These are phyloP conservation scores for Jordanella pulchra DNA, from an alignment of 2,797 vertebrate species.

Conservation along the genomic window DNA sequence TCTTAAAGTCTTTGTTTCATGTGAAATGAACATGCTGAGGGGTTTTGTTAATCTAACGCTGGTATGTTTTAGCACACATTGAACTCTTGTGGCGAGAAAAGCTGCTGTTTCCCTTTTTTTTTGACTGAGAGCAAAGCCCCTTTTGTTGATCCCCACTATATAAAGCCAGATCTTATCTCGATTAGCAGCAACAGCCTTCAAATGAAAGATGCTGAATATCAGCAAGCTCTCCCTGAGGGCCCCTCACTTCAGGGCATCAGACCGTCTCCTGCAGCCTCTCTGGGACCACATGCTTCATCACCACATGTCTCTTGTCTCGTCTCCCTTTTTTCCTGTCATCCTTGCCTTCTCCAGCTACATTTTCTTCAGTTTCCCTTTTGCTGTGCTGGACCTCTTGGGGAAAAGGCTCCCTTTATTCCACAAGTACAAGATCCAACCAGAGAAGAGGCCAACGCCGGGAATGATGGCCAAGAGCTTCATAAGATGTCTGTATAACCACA, in stretches of 20 bases:
- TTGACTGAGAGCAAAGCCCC: conserved; percentile 39
- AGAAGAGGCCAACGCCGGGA: conserved; percentile 58
- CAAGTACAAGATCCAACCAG: conserved; percentile 80
- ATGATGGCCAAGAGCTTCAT: conserved; percentile 74
- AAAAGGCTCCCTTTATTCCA: conserved; percentile 63
- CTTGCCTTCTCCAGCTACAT: conserved; percentile 77
- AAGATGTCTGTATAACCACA: conserved; percentile 66
- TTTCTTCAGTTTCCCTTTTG: conserved; percentile 77
- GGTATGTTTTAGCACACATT: conserved; percentile 19
- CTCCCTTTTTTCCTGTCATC: conserved; percentile 74
- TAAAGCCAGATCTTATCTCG: conserved; percentile 38
- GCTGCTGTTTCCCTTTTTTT: not conserved
- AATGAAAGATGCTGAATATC: conserved; percentile 66
- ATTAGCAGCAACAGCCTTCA: conserved; percentile 20
- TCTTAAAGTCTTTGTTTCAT: conserved; percentile 1
- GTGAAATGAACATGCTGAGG: not conserved
- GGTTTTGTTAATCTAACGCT: conserved; percentile 39
- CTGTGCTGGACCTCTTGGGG: conserved; percentile 74
- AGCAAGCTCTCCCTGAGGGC: conserved; percentile 38
- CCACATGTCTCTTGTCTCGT: conserved; percentile 64
- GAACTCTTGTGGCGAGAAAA: conserved; percentile 3
- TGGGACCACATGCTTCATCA: conserved; percentile 72
- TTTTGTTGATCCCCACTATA: conserved; percentile 37
- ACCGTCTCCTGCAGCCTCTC: conserved; percentile 70
- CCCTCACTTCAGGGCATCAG: conserved; percentile 36